Evolutionary conservation across 2,888 invertebrate species (phyloP).

Genomic region (Crematogaster levior): DNA sequence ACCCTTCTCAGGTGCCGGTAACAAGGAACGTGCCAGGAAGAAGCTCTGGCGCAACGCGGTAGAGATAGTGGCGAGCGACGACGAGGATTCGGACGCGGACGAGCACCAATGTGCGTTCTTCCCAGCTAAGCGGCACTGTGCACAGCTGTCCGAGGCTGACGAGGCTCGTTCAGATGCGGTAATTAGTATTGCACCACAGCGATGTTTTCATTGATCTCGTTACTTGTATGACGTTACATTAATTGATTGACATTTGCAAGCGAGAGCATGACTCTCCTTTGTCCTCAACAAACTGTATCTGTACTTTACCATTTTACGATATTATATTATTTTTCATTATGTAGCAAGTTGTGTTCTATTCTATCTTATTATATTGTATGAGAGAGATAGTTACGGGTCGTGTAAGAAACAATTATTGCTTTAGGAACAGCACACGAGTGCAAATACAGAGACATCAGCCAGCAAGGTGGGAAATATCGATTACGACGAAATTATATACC

Average conservation of each 20-base stretch:
- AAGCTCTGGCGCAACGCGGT: conserved; percentile 52
- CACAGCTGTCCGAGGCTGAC: conserved; percentile 50
- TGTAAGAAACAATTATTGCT: conserved; percentile 22
- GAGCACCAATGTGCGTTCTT: conserved; percentile 79
- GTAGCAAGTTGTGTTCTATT: not conserved
- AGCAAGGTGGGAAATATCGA: conserved; percentile 55
- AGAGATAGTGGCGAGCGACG: conserved; percentile 82
- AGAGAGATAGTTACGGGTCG: not conserved
- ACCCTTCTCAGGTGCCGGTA: not conserved
- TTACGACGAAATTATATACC: conserved; percentile 73
- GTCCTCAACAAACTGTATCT: no score
- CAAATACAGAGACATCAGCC: conserved; percentile 51
- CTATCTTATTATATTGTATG: not conserved
- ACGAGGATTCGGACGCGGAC: conserved; percentile 82
- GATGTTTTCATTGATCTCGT: no score
- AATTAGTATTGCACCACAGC: no score
- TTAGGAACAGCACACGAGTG: conserved; percentile 54
- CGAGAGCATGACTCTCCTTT: no score
- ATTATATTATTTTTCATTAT: not conserved
- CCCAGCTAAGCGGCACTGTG: conserved; percentile 81
- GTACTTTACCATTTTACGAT: not conserved
- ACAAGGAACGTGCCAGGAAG: conserved; percentile 29
- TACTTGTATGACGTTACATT: no score
- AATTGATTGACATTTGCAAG: no score
- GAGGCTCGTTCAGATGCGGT: conserved; percentile 67